Conservation (phyloP, 2,888 invertebrate genomes). For the Drosophila algonquin region DNA sequence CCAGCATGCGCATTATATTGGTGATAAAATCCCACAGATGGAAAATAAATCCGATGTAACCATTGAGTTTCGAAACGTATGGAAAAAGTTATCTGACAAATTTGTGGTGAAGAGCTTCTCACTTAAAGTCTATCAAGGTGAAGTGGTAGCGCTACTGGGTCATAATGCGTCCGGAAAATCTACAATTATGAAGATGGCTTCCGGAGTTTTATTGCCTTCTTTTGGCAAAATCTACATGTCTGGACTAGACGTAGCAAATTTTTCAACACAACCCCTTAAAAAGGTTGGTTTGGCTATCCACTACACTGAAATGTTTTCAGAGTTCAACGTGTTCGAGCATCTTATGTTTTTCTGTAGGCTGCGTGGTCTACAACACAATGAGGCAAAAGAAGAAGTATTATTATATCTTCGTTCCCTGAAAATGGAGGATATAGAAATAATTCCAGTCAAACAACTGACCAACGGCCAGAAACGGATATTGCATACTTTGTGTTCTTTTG, state of each 20-base stretch:
- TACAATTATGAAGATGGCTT: slow-evolving; percentile 43
- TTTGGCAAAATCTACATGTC: slow-evolving; percentile 38
- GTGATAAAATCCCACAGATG: background rate
- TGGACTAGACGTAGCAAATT: slow-evolving; percentile 25
- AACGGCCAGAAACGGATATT: slow-evolving; percentile 47
- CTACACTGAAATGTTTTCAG: slow-evolving; percentile 20
- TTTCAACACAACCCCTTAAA: slow-evolving; percentile 11
- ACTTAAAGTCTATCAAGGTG: slow-evolving; percentile 38
- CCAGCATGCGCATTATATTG: background rate
- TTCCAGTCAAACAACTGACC: slow-evolving; percentile 22
- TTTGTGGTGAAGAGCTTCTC: slow-evolving; percentile 45
- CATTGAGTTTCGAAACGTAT: slow-evolving; percentile 50
- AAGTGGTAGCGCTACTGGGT: slow-evolving; percentile 53
- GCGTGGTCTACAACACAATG: slow-evolving; percentile 38
- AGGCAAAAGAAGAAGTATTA: slow-evolving; percentile 30
- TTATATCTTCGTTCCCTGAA: slow-evolving; percentile 33
- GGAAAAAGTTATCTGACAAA: slow-evolving; percentile 34
- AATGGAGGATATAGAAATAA: background rate
- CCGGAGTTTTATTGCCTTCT: slow-evolving; percentile 29
- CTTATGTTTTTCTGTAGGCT: slow-evolving; percentile 45
- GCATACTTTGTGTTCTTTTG: slow-evolving; percentile 55
- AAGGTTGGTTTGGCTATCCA: slow-evolving; percentile 21
- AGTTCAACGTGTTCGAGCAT: slow-evolving; percentile 52
- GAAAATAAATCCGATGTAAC: background rate
- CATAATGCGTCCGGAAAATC: slow-evolving; percentile 58